Conservation (phyloP, 2,797 vertebrate species). For the Botia almorhae region DNA sequence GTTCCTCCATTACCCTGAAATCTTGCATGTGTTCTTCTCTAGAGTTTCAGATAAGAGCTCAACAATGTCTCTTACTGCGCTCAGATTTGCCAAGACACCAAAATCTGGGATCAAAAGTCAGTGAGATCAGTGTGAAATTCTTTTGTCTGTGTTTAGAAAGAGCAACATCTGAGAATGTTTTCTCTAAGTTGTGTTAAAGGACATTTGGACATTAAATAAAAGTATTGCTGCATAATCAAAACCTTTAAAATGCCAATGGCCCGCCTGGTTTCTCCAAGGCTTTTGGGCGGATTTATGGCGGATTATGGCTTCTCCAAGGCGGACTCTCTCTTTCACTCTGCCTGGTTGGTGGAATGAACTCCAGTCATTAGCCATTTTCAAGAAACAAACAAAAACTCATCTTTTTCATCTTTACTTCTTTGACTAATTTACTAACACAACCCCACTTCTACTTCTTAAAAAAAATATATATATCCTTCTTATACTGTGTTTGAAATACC, state of each 20-base stretch:
- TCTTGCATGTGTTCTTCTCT: neutral
- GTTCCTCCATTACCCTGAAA: neutral
- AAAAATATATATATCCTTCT: no score
- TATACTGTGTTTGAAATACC: no score
- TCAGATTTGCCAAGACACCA: no score
- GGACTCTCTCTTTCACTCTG: no score
- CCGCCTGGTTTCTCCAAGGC: neutral
- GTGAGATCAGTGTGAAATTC: neutral
- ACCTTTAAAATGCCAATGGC: neutral
- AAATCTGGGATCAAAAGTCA: neutral
- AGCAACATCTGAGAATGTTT: neutral
- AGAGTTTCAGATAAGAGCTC: neutral
- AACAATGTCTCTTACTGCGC: neutral
- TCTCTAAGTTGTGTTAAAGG: neutral
- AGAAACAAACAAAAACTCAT: no score
- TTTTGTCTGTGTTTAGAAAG: neutral
- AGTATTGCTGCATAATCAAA: neutral
- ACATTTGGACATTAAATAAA: neutral
- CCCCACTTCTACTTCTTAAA: no score
- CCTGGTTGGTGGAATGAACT: no score
- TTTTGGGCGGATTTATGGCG: no score
- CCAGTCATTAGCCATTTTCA: no score
- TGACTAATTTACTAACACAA: no score
- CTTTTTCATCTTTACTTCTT: no score
- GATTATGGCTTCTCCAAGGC: no score